These are phyloP conservation scores for Eremophila alpestris DNA, from an alignment of 2,797 vertebrate genomes.

Conservation along the genomic window DNA sequence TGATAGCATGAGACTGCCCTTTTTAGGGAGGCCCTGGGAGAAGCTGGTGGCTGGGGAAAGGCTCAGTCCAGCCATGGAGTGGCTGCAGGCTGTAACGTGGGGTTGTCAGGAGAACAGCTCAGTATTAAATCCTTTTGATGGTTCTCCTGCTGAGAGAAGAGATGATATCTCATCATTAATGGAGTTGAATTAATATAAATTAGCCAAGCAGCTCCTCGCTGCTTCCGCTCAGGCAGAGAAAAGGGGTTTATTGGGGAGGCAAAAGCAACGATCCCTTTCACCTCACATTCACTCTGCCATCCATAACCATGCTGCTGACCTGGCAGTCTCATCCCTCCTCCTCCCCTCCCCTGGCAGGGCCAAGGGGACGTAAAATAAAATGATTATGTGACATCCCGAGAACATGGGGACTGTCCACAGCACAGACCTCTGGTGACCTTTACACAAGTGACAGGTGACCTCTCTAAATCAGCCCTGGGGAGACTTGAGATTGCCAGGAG, in stretches of 20 bases:
- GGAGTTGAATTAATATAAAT: conserved; percentile 83
- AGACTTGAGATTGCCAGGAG: not conserved
- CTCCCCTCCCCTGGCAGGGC: not conserved
- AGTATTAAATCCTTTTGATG: conserved; percentile 72
- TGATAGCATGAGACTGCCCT: not conserved
- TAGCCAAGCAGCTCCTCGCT: conserved; percentile 50
- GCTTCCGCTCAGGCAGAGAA: conserved; percentile 70
- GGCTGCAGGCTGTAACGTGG: conserved; percentile 13
- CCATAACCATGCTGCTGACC: conserved; percentile 74
- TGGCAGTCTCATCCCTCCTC: conserved; percentile 42
- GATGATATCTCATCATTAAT: conserved; percentile 80
- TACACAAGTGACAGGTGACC: conserved; percentile 54
- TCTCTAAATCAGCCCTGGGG: conserved; percentile 35
- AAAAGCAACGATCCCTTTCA: conserved; percentile 60
- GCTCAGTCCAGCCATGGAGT: not conserved
- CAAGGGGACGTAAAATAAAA: not conserved
- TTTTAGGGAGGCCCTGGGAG: not conserved
- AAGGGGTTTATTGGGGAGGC: conserved; percentile 66
- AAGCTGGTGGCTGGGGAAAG: not conserved
- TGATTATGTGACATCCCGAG: conserved; percentile 13
- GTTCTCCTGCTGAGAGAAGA: conserved; percentile 61
- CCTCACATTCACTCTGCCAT: conserved; percentile 62
- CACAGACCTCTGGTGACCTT: conserved; percentile 17
- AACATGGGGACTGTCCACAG: not conserved
- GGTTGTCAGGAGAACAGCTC: conserved; percentile 25